Base-by-base conservation (phyloP, 2,888 invertebrate species). In the Lobophora halterata region DNA sequence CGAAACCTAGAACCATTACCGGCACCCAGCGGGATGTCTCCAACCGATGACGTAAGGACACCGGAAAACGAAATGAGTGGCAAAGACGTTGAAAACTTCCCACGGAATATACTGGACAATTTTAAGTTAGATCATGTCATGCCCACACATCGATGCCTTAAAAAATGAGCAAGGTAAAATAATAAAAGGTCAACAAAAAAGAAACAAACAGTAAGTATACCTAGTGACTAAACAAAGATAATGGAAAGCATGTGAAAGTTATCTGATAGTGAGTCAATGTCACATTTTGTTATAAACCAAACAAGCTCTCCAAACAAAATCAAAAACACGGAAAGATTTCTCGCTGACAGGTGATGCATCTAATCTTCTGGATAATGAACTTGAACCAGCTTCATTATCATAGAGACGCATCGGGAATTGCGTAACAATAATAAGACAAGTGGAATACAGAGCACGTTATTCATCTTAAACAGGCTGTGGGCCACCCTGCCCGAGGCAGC, bases 21-120 rank as follows among this genome's bases (percentile, higher is more conserved):
- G n/a, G n/a, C n/a, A n/a, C n/a, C n/a, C n/a, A 68, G 64, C 62
- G 67, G 58, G 58, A 57, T 58, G 64, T 56, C 52, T 55, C 57
- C 69, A 65, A n/a, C n/a, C n/a, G n/a, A 58, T 74, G 77, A 79
- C 66, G 73, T 75, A 79, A 79, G 56, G 51, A 55, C 46, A 50
- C 39, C 44, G 39, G 44, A 50, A 66, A 66, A 62, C 50, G 52
- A 58, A 61, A 48, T 49, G 57, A 56, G 45, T 68, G 71, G 72
- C 77, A 77, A 71, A 77, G 78, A 71, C 69, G 67, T 67, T 65
- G 34, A 30, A 48, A n/a, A n/a, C n/a, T n/a, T n/a, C n/a, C n/a
- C n/a, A n/a, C n/a, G n/a, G n/a, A n/a, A n/a, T n/a, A n/a, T n/a
- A n/a, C n/a, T n/a, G n/a, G n/a, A n/a, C n/a, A n/a, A n/a, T n/a